Base-by-base conservation (phyloP, 2,113 vertebrate genomes). In the Platysteira castanea region DNA sequence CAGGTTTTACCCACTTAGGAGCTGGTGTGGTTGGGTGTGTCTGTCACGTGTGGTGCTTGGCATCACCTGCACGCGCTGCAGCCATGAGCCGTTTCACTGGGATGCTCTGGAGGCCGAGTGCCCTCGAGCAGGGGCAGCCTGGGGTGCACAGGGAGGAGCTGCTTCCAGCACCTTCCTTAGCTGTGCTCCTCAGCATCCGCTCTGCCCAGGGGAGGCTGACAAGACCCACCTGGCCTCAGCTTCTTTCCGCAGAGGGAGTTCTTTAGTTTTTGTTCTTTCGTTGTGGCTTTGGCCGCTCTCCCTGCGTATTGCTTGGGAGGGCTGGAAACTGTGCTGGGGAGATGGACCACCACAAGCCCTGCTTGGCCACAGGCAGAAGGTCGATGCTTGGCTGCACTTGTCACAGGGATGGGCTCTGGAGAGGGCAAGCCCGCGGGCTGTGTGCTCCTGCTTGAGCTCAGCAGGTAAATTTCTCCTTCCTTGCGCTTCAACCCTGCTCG, bases 321-420 rank as follows among this genome's bases (percentile, higher is more conserved):
- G 79, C 53, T 15, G 71, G 63, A 33, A 78, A 42, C n/a, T 30
- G 84, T 5, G 0, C 44, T 8, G 70, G 10, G 44, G 35, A 90
- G 37, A 28, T 67, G 70, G 23, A 13, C 31, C 19, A 2, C 6
- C 6, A 0, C 0, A 10, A 46, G n/a, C 35, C 63, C 5, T 0
- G 9, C 67, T 44, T 8, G 3, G 80, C 71, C 47, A 20, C 12
- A 2, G 71, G 80, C 21, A 31, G 15, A 15, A 33, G 60, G 74
- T 42, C 0, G 0, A 12, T 56, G 33, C 22, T 27, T 15, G 20
- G 5, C 42, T 24, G 60, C 3, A 0, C 33, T 53, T 16, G 15
- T 23, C 57, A 11, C 0, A 6, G 79, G 64, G 50, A 31, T 4
- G 10, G 60, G 61, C 64, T 53, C 41, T 35, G 75, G 27, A 4